Base-by-base conservation (phyloP, 2,113 vertebrate genomes). In the Ictalurus punctatus region DNA sequence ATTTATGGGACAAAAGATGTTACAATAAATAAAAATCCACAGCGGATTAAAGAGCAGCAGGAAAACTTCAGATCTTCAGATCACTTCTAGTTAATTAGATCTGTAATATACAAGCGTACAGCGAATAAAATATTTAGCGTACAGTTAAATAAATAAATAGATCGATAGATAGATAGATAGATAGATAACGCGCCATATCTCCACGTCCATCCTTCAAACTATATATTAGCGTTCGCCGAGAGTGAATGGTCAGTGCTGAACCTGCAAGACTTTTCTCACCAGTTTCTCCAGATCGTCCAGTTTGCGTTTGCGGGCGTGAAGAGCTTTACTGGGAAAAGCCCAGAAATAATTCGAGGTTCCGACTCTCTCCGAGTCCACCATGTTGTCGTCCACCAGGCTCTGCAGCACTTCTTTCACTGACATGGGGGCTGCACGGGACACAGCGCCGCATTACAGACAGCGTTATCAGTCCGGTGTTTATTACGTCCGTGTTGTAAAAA, bases 321-420 rank as follows among this genome's bases (percentile, higher is more conserved):
- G 94, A 89, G 97, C 97, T 95, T 99, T 99, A 93, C 98, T 99
- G 88, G 98, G 98, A 92, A 99, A 99, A 88, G 98, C 96, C 98
- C 98, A 99, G 91, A 97, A 99, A 92, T 99, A 99, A 96, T 99
- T 99, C 23, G 98, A 99, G 0, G 98, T 98, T 56, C 98, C 98
- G 69, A 99, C 97, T 92, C 97, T 96, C 88, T 99, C 98, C 34
- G 96, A 96, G 93, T 99, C 98, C 92, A 99, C 98, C 98, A 99
- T 97, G 81, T 96, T 97, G 92, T 99, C 98, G 83, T 99, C 98
- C 37, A 99, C 98, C 90, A 99, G 94, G 90, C 98, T 98, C 92
- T 99, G 98, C 58, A 99, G 95, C 76, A 99, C 97, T 0, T 99
- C 98, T 89, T 99, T 99, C 87, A 99, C 98, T 0, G 97, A 97